These are phyloP conservation scores for Betta splendens DNA, from an alignment of 2,797 vertebrate genomes.

Conservation along the genomic window DNA sequence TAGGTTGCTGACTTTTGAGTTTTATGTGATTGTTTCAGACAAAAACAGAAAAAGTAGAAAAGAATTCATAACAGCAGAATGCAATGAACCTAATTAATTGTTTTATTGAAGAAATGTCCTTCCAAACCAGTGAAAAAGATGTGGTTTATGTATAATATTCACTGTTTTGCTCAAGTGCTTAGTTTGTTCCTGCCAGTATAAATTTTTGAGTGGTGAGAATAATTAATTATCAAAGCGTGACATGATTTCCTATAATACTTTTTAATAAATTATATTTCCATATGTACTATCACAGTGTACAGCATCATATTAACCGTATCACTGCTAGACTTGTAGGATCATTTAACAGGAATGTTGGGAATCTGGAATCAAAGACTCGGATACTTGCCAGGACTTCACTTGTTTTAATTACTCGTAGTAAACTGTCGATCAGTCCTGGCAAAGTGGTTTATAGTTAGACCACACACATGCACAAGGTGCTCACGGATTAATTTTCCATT, in stretches of 20 bases:
- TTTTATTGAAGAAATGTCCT: no score
- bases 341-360: conserved; percentile 67
- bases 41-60: no score
- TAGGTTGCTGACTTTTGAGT: conserved; percentile 23
- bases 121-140: no score
- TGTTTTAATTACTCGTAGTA: conserved; percentile 69
- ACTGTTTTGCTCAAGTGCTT: no score
- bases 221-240: no score
- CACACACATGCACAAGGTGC: conserved; percentile 41
- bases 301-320: conserved; percentile 32
- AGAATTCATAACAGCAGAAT: no score
- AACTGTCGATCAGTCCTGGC: conserved; percentile 48
- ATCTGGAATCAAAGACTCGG: conserved; percentile 39
- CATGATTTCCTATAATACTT: no score
- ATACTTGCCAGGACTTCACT: conserved; percentile 61
- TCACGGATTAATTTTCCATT: conserved; percentile 50
- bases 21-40: no score
- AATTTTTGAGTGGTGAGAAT: no score
- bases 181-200: no score
- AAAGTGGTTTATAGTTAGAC: conserved; percentile 61
- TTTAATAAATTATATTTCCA: conserved; percentile 21
- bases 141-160: no score
- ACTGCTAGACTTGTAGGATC: conserved; percentile 44
- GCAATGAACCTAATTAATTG: no score
- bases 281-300: conserved; percentile 19